Base-by-base conservation (phyloP, 1,140 invertebrate species). In the Drosophila saltans region DNA sequence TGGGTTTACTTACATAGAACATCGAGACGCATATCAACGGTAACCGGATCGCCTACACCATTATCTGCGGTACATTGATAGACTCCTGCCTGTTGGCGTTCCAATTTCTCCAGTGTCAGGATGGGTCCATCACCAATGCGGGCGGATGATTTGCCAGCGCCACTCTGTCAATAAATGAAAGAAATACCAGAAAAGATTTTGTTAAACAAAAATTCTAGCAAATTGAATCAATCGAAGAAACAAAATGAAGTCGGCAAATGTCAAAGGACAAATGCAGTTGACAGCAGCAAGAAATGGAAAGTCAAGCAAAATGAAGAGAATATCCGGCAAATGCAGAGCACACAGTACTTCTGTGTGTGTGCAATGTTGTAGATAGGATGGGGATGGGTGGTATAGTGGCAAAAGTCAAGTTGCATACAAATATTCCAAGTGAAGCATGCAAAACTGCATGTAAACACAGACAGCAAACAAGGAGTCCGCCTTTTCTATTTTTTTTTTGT, bases 51-150 rank as follows among this genome's bases (percentile, higher is more conserved):
- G 0, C 95, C 95, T 7, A 96, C 95, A 1, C 94, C 95, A 72
- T 96, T 96, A 83, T 94, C 94, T 2, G 95, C 95, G 0, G 94
- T 95, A 75, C 95, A 96, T 33, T 94, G 93, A 91, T 96, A 96
- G 16, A 94, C 92, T 0, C 95, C 95, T 41, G 94, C 94, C 72
- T 95, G 94, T 63, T 94, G 93, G 7, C 95, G 92, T 81, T 95
- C 95, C 43, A 95, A 92, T 36, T 94, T 92, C 48, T 95, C 94
- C 72, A 96, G 91, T n/a, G 94, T 95, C 10, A 95, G 92, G 59
- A 94, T 94, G 6, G 94, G 94, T 6, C 95, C 95, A 74, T 95
- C 94, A 2, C 93, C 94, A 58, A 94, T 92, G 43, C 91, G 75
- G 43, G 91, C 86, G 6, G 91, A 64, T 6, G 90, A 91, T 67